Conservation (phyloP, 1,140 invertebrate species). For the Homarus americanus region DNA sequence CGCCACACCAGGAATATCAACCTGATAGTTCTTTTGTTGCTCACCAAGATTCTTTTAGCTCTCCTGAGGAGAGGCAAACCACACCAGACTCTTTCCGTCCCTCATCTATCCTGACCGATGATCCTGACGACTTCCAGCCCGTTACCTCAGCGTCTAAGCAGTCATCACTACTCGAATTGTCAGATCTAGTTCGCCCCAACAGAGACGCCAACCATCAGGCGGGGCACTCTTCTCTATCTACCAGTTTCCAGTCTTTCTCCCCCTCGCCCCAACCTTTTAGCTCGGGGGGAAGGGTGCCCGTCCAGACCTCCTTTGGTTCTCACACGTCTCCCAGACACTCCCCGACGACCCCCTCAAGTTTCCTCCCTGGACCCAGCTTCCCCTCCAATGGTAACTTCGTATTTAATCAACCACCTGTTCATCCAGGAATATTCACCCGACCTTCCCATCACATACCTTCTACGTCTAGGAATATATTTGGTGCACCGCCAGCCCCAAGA, state of each 20-base stretch:
- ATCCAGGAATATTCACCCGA: constrained; percentile 27
- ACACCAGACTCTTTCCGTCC: constrained; percentile 55
- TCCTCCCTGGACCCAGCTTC: constrained; percentile 29
- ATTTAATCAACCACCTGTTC: constrained; percentile 52
- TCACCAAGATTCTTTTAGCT: not conserved
- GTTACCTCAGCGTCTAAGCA: constrained; percentile 34
- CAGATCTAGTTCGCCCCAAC: constrained; percentile 42
- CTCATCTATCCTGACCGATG: constrained; percentile 46
- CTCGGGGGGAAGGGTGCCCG: not conserved
- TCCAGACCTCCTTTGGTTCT: not conserved
- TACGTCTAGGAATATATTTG: constrained; percentile 2
- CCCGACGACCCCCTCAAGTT: constrained; percentile 4
- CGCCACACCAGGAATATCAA: not conserved
- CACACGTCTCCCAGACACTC: not conserved
- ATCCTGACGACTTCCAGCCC: constrained; percentile 57
- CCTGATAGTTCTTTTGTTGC: not conserved
- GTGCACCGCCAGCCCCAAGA: not conserved
- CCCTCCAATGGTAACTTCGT: constrained; percentile 52
- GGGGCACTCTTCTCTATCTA: constrained; percentile 1
- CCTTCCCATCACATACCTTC: constrained; percentile 26
- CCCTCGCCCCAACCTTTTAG: not conserved
- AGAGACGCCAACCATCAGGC: constrained; percentile 37
- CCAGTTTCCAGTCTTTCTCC: constrained; percentile 53
- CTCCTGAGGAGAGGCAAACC: not conserved
- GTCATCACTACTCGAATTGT: not conserved